Percentiles rank a stretch among this genome's conserved stretches.
Conservation (phyloP, 1,140 invertebrate genomes). For the Drosophila lacteicornis region DNA sequence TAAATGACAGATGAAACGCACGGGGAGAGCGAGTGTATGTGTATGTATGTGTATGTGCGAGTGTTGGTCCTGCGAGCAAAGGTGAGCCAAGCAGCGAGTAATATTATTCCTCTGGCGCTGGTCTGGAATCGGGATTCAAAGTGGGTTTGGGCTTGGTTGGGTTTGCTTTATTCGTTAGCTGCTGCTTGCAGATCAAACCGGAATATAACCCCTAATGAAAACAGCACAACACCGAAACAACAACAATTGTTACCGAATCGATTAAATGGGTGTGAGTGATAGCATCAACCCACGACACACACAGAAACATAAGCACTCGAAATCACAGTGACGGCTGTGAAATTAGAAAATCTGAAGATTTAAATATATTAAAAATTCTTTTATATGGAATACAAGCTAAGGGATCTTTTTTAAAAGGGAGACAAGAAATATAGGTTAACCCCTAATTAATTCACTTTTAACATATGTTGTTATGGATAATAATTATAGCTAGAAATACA, state of each 20-base stretch:
- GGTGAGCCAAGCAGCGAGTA: constrained; percentile 52
- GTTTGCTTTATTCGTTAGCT: constrained; percentile 34
- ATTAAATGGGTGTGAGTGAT: constrained; percentile 63
- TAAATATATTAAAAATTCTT: not conserved
- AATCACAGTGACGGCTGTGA: constrained; percentile 1
- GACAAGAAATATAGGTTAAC: no score
- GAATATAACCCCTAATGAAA: constrained; percentile 82
- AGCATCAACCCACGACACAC: not conserved
- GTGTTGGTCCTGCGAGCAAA: constrained; percentile 39
- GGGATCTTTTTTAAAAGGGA: no score
- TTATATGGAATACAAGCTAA: not conserved
- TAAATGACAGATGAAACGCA: constrained; percentile 73
- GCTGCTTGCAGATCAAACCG: constrained; percentile 72
- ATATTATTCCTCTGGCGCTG: constrained; percentile 25
- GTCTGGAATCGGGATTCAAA: constrained; percentile 35
- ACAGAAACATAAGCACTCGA: not conserved
- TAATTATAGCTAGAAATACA: no score
- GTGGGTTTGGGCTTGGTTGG: constrained; percentile 35
- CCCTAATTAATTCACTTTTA: no score
- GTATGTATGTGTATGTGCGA: constrained; percentile 12
- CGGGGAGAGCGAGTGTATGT: constrained; percentile 39
- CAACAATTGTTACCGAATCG: constrained; percentile 76
- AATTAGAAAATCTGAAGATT: constrained; percentile 1
- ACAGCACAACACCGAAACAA: constrained; percentile 46
- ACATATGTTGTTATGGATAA: no score